Conservation (phyloP, 2,797 vertebrate species). For the Neosalanx taihuensis region DNA sequence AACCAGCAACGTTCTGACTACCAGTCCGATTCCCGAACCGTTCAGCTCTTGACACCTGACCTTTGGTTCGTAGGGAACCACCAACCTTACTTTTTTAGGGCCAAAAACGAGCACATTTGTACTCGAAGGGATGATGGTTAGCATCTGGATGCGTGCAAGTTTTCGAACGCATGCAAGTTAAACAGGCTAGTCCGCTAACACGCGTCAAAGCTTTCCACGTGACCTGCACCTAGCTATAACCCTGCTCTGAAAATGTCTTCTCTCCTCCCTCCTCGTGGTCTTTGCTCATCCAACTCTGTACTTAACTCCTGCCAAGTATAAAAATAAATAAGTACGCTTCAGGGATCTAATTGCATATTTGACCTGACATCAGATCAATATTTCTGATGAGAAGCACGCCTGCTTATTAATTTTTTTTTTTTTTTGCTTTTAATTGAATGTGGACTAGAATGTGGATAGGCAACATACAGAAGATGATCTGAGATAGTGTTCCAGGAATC, state of each 20-base stretch:
- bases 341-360: slow-evolving; percentile 37
- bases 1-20: too few species aligned
- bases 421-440: slow-evolving; percentile 18
- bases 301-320: slow-evolving; percentile 34
- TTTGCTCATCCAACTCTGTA: slow-evolving; percentile 12
- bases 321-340: slow-evolving; percentile 6
- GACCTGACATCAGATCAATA: slow-evolving; percentile 45
- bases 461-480: background rate
- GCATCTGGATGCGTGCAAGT: too few species aligned
- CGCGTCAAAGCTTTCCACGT: slow-evolving; percentile 11
- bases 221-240: background rate
- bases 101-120: too few species aligned
- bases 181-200: background rate
- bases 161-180: background rate
- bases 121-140: too few species aligned
- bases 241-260: background rate
- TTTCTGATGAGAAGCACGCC: slow-evolving; percentile 38
- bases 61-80: too few species aligned
- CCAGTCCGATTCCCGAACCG: too few species aligned
- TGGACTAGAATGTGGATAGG: slow-evolving; percentile 24
- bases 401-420: slow-evolving; percentile 32
- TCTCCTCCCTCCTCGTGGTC: too few species aligned
- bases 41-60: too few species aligned
- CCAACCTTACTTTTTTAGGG: too few species aligned
- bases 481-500: background rate